Base-by-base conservation (phyloP, 2,888 invertebrate species). In the Kuschelorhynchus macadamiae region DNA sequence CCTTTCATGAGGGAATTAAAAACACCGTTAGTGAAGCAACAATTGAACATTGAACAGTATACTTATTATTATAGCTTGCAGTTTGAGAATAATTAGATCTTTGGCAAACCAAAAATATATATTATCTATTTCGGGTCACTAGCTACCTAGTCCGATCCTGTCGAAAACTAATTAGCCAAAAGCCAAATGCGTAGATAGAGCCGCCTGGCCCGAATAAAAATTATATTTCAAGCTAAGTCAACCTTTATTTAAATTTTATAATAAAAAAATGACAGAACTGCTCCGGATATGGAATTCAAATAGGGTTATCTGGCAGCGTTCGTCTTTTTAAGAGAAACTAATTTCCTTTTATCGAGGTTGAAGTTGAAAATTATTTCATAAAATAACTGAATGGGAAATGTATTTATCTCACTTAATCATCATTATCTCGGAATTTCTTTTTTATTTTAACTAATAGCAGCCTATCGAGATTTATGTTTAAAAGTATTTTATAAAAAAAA, bases 161-260 rank as follows among this genome's bases (percentile, higher is more conserved):
- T 12, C 17, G 9, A 7, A 30, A 57, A 21, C 63, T 68, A 68
- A 68, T 68, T 64, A 64, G 44, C 47, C 50, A 68, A 59, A 47
- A 63, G 57, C 62, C 62, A 55, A 62, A 67, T 62, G 67, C 67
- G 67, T 67, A 61, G 59, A 39, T 49, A 61, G 61, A 20, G 56
- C 55, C 55, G 42, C 49, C 49, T 50, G 20, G 52, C 59, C 47
- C 56, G 62, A 63, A 63, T 57, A 67, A 67, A 67, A 67, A 63
- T 67, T 63, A 56, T 67, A 63, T 67, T 50, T 57, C 57, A 57
- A 52, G 52, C 44, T 63, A 57, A 67, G 67, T 62, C 62, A 57
- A 63, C 62, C 62, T 67, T 67, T 67, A 67, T 67, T 67, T 62
- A 67, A 67, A 67, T 67, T 67, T 67, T 49, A 61, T 67, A 61